These are phyloP conservation scores for Fulmarus glacialis DNA, from an alignment of 2,113 vertebrate genomes.

Conservation along the genomic window DNA sequence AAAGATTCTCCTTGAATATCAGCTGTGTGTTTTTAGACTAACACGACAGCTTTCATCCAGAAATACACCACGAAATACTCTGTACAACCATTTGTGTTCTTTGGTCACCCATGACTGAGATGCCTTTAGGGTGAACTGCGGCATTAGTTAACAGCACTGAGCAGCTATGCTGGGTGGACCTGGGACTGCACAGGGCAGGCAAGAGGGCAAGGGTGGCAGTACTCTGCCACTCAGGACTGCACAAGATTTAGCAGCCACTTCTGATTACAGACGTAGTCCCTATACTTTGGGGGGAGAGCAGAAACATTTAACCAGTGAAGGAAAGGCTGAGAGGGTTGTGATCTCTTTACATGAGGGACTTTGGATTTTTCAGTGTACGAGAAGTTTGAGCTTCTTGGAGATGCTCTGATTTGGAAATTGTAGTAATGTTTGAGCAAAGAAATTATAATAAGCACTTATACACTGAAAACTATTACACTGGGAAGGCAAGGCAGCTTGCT, in stretches of 20 bases:
- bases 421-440: neutral
- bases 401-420: neutral
- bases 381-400: neutral
- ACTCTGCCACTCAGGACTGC: accelerated
- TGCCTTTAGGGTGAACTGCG: neutral
- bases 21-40: neutral
- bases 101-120: neutral
- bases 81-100: neutral
- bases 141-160: neutral
- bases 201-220: neutral
- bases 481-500: neutral
- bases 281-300: neutral
- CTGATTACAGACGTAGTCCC: neutral
- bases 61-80: neutral
- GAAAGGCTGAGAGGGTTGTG: neutral
- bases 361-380: neutral
- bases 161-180: accelerated
- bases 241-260: neutral
- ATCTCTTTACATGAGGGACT: neutral
- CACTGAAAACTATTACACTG: neutral
- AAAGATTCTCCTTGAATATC: neutral
- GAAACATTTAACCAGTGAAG: neutral
- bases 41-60: neutral
- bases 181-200: neutral
- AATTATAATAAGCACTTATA: neutral